Percentiles rank a stretch among this genome's conserved stretches.
These are phyloP conservation scores for Phaedon cochleariae DNA, from an alignment of 2,888 invertebrate species.

Conservation along the genomic window DNA sequence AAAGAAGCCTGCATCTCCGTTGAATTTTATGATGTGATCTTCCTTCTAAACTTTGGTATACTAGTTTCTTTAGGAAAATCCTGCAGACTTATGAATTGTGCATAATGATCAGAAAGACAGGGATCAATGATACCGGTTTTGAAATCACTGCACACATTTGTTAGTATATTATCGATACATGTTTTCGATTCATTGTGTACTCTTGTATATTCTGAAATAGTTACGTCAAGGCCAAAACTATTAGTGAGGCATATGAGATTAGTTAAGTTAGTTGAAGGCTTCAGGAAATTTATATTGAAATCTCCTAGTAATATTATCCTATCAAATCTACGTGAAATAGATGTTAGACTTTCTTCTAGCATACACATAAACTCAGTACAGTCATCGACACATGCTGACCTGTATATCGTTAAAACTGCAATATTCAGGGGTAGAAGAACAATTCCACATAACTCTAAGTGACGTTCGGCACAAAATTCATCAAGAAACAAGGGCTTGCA, in stretches of 20 bases:
- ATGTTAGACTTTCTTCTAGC: neutral
- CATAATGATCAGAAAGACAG: neutral
- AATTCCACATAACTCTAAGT: neutral
- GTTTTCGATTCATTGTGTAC: neutral
- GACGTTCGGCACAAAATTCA: neutral
- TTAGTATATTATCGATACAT: neutral
- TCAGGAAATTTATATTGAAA: neutral
- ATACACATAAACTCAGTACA: neutral
- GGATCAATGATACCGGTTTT: neutral
- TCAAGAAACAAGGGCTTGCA: neutral
- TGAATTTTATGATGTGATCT: no score
- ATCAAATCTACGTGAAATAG: neutral
- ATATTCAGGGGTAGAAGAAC: neutral
- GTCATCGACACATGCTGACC: neutral
- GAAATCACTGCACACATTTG: neutral
- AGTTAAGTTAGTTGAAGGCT: neutral
- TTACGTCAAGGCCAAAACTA: neutral
- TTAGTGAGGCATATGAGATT: constrained; percentile 1
- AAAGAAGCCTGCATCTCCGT: no score
- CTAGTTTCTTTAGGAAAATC: neutral
- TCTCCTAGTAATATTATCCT: neutral
- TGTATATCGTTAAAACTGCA: neutral
- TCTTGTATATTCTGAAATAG: constrained; percentile 3
- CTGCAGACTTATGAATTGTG: neutral
- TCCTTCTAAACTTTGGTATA: no score